A percentile compares a stretch with the other conserved stretches of the same genome.
Evolutionary conservation across 1,140 invertebrate species (phyloP).

Genomic region (Drosophila arawakana): DNA sequence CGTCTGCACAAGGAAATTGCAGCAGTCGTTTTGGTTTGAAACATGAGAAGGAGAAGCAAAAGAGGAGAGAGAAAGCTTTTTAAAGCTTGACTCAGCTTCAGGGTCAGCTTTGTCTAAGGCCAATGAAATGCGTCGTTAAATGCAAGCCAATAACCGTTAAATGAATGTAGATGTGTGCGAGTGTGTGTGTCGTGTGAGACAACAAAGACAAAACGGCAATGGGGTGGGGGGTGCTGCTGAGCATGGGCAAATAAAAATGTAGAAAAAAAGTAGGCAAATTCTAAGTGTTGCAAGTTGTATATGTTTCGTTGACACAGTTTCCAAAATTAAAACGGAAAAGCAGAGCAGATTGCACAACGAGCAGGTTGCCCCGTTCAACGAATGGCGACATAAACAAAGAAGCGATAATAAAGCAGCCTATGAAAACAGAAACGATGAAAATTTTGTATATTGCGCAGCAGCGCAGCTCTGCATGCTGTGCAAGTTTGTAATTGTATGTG

Average conservation of each 20-base stretch:
- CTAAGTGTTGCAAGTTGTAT: constrained; percentile 31
- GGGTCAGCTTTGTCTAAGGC: constrained; percentile 24
- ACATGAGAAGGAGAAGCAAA: neutral
- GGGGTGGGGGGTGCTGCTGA: neutral
- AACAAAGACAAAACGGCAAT: constrained; percentile 52
- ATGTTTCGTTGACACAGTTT: constrained; percentile 60
- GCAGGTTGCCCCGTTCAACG: constrained; percentile 48
- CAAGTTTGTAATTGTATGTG: constrained; percentile 5
- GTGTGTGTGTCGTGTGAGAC: constrained; percentile 5
- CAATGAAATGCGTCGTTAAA: constrained; percentile 51
- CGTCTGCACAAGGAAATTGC: constrained; percentile 23
- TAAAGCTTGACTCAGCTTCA: constrained; percentile 22
- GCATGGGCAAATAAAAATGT: constrained; percentile 1
- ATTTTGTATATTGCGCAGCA: constrained; percentile 67
- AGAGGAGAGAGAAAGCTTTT: constrained; percentile 11
- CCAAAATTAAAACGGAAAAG: constrained; percentile 70
- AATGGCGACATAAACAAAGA: constrained; percentile 68
- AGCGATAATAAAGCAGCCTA: constrained; percentile 63
- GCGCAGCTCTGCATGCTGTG: constrained; percentile 36
- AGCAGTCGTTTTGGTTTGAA: neutral
- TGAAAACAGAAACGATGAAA: constrained; percentile 68
- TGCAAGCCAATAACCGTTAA: constrained; percentile 31
- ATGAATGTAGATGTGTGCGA: constrained; percentile 2
- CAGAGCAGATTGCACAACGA: constrained; percentile 52
- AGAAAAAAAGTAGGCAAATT: constrained; percentile 6